These are phyloP conservation scores for Myotis pilosus DNA, from an alignment of 2,797 vertebrate genomes.

Conservation along the genomic window DNA sequence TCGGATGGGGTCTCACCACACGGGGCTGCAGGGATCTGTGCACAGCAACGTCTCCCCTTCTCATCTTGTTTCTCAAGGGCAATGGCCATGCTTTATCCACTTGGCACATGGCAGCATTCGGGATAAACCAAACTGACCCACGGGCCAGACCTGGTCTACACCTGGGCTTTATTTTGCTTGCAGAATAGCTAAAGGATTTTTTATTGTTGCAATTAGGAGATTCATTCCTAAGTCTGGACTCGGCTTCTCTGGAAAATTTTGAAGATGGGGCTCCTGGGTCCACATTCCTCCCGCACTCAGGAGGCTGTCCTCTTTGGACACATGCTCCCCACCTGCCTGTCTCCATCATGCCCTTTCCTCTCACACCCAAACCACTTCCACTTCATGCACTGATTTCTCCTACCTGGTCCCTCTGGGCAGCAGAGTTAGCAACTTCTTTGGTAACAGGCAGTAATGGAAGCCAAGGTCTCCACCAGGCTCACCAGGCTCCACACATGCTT, in stretches of 20 bases:
- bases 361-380: not conserved
- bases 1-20: not conserved
- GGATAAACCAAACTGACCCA: not conserved
- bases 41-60: not conserved
- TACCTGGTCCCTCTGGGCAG: not conserved
- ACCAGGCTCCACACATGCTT: not conserved
- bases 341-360: not conserved
- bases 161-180: not conserved
- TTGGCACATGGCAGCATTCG: not conserved
- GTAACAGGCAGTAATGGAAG: not conserved
- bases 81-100: not conserved
- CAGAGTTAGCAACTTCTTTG: not conserved
- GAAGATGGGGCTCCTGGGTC: not conserved
- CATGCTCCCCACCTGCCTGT: not conserved
- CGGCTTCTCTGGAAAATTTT: not conserved
- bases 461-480: not conserved
- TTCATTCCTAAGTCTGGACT: not conserved
- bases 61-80: not conserved
- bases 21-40: accelerated
- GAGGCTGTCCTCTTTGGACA: not conserved
- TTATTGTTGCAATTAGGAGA: not conserved
- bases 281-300: not conserved
- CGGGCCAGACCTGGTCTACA: not conserved
- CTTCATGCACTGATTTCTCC: not conserved
- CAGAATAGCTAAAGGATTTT: not conserved